These are phyloP conservation scores for Smittia sp. DNA, from an alignment of 2,888 invertebrate species.

Conservation along the genomic window DNA sequence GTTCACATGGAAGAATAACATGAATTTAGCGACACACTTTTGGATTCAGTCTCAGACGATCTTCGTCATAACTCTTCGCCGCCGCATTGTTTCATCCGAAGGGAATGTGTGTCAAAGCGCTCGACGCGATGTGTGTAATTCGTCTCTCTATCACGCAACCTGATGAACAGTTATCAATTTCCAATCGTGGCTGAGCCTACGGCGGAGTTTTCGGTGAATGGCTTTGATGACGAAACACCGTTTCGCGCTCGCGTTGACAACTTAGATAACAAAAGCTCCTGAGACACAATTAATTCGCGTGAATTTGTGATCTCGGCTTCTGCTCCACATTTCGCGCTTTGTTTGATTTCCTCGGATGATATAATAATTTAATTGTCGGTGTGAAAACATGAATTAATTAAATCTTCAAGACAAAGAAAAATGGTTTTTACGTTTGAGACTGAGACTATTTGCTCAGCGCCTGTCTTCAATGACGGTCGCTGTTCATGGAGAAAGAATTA, in stretches of 20 bases:
- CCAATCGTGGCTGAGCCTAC: not conserved
- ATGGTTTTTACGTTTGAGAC: not conserved
- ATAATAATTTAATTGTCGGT: not conserved
- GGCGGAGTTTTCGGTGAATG: not conserved
- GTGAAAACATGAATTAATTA: not conserved
- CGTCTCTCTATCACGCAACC: not conserved
- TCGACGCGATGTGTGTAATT: conserved; percentile 4
- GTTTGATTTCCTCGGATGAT: not conserved
- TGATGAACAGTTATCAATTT: not conserved
- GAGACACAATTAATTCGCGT: not conserved
- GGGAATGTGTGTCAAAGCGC: not conserved
- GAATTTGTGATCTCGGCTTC: not conserved
- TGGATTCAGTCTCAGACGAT: not conserved
- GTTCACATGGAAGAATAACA: conserved; percentile 14
- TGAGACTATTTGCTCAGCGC: not conserved
- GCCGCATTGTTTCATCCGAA: not conserved
- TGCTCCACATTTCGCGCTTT: conserved; percentile 11
- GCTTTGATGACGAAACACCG: not conserved
- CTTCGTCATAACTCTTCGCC: not conserved
- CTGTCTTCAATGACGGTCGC: not conserved
- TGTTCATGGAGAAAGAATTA: not conserved
- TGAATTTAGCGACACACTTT: conserved; percentile 16
- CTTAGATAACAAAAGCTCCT: not conserved
- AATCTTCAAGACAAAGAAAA: not conserved
- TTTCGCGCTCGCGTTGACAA: not conserved